Evolutionary conservation across 2,113 vertebrate species (phyloP), one percentile per base, ranked within the genome.

Genomic region (Rhea americana): DNA sequence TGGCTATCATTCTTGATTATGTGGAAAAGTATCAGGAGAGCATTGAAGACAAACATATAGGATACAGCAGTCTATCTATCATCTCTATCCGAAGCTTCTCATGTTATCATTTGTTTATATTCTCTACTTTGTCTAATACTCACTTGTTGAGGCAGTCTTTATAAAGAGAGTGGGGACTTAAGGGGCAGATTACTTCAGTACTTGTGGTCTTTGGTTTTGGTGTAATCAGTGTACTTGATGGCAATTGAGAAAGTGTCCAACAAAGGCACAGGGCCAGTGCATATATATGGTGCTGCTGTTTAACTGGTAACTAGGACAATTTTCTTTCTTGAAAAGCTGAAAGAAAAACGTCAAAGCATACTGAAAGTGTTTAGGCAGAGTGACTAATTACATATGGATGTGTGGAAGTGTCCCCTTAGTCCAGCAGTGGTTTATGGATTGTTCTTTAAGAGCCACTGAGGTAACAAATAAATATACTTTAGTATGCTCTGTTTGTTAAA

Each of bases 361-460:
- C 48, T 81, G 87, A 17, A 87, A 61, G 30, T 55, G 35, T 63
- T 89, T 4, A 67, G 75, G 63, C 51, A 37, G 22, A 12, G 35
- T 53, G 72, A n/a, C 50, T 96, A 47, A 91, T 89, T 85, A 55
- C 35, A 3, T 56, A 3, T 8, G 67, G 43, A 55, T 50, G 50
- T 47, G n/a, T 90, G 32, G 59, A 51, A 83, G 35, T 51, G 56
- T 95, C 84, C 61, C 85, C 85, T 45, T 80, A 55, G 61, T n/a
- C 68, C 48, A 50, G 65, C 51, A 81, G 0, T 72, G 85, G 80
- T 75, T 67, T 87, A 65, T 37, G 22, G 58, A 25, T 93, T 56
- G 26, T 8, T 93, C 13, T 75, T 71, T 74, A 93, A 43, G 82
- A 93, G 75, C 28, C 25, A n/a, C 2, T 59, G 72, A 77, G 14